Percentiles rank a stretch among this genome's conserved stretches.
Evolutionary conservation across 2,797 vertebrate species (phyloP).

Genomic region (Tolypeutes matacus): DNA sequence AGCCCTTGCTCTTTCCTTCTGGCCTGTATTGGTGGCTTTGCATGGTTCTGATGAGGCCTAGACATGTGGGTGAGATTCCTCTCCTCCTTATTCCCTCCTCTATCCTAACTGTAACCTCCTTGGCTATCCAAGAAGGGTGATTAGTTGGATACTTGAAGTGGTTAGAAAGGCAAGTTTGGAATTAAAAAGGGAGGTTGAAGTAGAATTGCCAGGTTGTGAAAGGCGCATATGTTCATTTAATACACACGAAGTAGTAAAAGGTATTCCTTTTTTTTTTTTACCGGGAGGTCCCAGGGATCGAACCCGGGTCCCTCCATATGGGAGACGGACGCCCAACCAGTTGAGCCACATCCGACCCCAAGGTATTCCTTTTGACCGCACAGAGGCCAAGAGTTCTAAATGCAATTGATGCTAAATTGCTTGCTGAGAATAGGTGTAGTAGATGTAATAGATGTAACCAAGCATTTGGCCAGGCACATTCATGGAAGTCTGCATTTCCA

Average conservation of each 20-base stretch:
- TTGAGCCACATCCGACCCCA: too few relatives aligned
- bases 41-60: slow-evolving; percentile 13
- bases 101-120: slow-evolving; percentile 33
- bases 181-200: slow-evolving; percentile 38
- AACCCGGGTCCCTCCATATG: too few relatives aligned
- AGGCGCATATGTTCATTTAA: slow-evolving; percentile 57
- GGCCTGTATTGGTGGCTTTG: not conserved
- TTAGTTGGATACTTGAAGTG: slow-evolving; percentile 43
- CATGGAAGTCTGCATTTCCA: slow-evolving; percentile 67
- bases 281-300: too few relatives aligned
- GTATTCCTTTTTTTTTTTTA: too few relatives aligned
- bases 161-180: slow-evolving; percentile 46
- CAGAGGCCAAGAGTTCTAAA: slow-evolving; percentile 31
- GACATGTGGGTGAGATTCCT: not conserved
- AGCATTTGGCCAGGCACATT: slow-evolving; percentile 7
- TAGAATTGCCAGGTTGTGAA: slow-evolving; percentile 49
- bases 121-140: not conserved
- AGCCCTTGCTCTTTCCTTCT: not conserved
- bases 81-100: not conserved
- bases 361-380: slow-evolving; percentile 48
- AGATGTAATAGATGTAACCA: not conserved
- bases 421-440: slow-evolving; percentile 53
- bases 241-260: slow-evolving; percentile 39
- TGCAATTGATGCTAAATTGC: slow-evolving; percentile 54
- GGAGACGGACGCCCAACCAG: too few relatives aligned